Conservation (phyloP, 2,888 invertebrate genomes). For the Troides helena region DNA sequence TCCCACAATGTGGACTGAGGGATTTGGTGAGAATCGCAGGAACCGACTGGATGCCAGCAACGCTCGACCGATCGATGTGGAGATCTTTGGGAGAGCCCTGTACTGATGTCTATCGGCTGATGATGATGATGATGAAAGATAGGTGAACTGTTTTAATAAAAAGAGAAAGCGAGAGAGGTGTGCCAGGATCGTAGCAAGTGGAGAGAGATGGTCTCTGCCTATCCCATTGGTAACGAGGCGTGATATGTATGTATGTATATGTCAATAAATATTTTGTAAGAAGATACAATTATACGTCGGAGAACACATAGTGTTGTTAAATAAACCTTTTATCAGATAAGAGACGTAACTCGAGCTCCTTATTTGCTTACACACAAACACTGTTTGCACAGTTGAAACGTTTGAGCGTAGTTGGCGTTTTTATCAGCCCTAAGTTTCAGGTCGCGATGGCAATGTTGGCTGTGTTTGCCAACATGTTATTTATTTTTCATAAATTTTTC, state of each 20-base stretch:
- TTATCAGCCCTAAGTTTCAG: constrained; percentile 12
- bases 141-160: too few relatives aligned
- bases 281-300: constrained; percentile 10
- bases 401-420: constrained; percentile 13
- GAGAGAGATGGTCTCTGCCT: too few relatives aligned
- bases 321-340: constrained; percentile 23
- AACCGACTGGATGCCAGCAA: too few relatives aligned
- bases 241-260: background rate
- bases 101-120: too few relatives aligned
- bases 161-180: too few relatives aligned
- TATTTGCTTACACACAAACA: constrained; percentile 18
- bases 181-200: too few relatives aligned
- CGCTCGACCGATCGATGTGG: too few relatives aligned
- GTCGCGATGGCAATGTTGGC: constrained; percentile 2
- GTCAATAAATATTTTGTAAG: constrained; percentile 12
- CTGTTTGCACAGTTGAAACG: constrained; percentile 17
- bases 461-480: background rate
- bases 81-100: too few relatives aligned
- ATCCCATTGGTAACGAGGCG: background rate
- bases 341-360: constrained; percentile 7
- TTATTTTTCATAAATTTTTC: background rate
- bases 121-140: too few relatives aligned
- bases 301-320: constrained; percentile 5
- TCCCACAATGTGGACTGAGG: too few relatives aligned
- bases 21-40: too few relatives aligned